Evolutionary conservation across 1,140 invertebrate genomes (phyloP), one percentile per base, ranked within the genome.

Genomic region (Dysdera silvatica): DNA sequence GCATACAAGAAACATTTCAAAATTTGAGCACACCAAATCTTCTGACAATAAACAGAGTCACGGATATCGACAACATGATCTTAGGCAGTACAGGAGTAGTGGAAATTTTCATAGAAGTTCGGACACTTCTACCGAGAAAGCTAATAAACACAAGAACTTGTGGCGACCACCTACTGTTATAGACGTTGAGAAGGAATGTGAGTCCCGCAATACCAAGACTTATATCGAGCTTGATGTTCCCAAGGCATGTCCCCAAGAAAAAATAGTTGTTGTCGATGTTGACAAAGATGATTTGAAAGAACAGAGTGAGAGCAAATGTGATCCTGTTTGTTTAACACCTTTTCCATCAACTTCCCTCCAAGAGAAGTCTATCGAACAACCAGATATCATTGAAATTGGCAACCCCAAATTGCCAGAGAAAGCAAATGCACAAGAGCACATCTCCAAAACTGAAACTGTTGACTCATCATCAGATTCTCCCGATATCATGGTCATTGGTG

Each of bases 151-250:
- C n/a, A n/a, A 41, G 40, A 20, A 18, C 40, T 20, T 41, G 35
- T 20, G 24, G 35, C 52, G 51, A 31, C 51, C 51, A 18, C 61
- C 61, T 16, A 31, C 61, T 29, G 41, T 56, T n/a, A 63, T 63
- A n/a, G 53, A 55, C 24, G 56, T 63, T 40, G 26, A 31, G 8
- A n/a, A n/a, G n/a, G 61, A 63, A 48, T 52, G 56, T 37, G 51
- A 33, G n/a, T 48, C 37, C 18, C 49, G 59, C 16, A 47, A 63
- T 49, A 63, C 51, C n/a, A 63, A 56, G 26, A 63, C 61, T 28
- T 63, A 55, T 26, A 63, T 63, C 41, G 52, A 63, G 33, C 41
- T 63, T 37, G 61, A 63, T 55, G 61, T 63, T 26, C 61, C 61
- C 23, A 55, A 56, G 49, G 56, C 55, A 24, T 55, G 61, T 49